Evolutionary conservation across 2,797 vertebrate species (phyloP), one percentile per base, ranked within the genome.

Genomic region (Esox lucius): DNA sequence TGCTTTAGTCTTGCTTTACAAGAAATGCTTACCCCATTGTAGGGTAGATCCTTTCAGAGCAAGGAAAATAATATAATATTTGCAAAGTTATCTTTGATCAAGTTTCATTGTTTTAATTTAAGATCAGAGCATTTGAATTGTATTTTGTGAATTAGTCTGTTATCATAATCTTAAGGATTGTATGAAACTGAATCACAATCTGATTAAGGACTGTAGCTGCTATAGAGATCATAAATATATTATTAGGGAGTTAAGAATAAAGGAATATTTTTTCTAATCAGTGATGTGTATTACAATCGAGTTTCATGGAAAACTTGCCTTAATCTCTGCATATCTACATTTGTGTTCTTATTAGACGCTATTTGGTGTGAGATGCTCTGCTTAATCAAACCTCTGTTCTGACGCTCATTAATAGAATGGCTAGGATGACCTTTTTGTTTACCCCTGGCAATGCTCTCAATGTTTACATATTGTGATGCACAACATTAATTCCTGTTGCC

Each of bases 171-270:
- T 19, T 56, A 39, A 12, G 48, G 31, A 39, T 64, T 9, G n/a
- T 13, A 39, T 51, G 62, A 24, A 11, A 15, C 26, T 64, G 42
- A 35, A 6, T 71, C 74, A 72, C 73, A 76, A 65, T 73, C 78
- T 82, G 86, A 84, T 84, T 83, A 76, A 79, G 84, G 82, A 87
- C 71, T 56, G 73, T 11, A 74, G 84, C 79, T 84, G 80, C 80
- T 89, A 85, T 75, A 66, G 35, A 12, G 9, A 22, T 59, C 49
- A 70, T 3, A 8, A 48, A 71, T 83, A 59, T 83, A 64, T 42
- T 6, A 42, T 2, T 6, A 6, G 39, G 39, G 39, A 2, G 42
- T 42, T 42, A n/a, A 59, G 7, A 1, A 82, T 71, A 49, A 22
- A 13, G 3, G n/a, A 24, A 13, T 5, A 68, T 59, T 24, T 26